These are phyloP conservation scores for Drosophila nasuta DNA, from an alignment of 1,140 invertebrate genomes.

Conservation along the genomic window DNA sequence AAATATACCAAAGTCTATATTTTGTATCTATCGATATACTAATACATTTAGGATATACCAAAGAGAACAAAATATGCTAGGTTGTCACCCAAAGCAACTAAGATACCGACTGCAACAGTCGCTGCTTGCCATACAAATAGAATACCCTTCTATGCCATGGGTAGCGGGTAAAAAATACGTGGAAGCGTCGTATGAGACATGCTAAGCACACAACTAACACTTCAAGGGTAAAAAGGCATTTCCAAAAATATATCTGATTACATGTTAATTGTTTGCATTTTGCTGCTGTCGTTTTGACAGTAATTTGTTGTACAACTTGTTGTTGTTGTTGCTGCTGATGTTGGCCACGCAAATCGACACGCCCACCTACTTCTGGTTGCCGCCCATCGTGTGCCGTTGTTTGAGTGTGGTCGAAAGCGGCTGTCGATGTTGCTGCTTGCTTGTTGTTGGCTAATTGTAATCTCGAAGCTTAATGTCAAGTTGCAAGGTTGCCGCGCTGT, in stretches of 20 bases:
- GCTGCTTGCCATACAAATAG: too few species aligned
- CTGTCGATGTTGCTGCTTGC: conserved; percentile 25
- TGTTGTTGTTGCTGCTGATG: conserved; percentile 5
- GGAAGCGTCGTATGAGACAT: background rate
- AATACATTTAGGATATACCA: too few species aligned
- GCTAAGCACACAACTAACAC: background rate
- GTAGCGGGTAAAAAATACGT: too few species aligned
- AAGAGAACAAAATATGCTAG: too few species aligned
- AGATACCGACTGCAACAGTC: too few species aligned
- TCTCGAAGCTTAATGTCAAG: conserved; percentile 65
- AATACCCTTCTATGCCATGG: too few species aligned
- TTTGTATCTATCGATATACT: too few species aligned
- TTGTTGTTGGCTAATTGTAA: conserved; percentile 50
- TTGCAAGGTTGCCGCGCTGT: conserved; percentile 61
- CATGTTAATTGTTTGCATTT: conserved; percentile 48
- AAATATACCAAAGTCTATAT: too few species aligned
- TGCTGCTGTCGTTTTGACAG: conserved; percentile 35
- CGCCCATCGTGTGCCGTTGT: conserved; percentile 1
- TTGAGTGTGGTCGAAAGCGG: background rate
- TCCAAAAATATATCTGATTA: conserved; percentile 47
- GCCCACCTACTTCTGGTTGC: conserved; percentile 14
- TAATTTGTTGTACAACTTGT: conserved; percentile 32
- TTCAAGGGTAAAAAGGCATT: conserved; percentile 32
- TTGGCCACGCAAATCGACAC: conserved; percentile 25
- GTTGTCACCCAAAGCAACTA: too few species aligned